Evolutionary conservation across 2,113 vertebrate species (phyloP), one percentile per base, ranked within the genome.

Genomic region (Hystrix brachyura): DNA sequence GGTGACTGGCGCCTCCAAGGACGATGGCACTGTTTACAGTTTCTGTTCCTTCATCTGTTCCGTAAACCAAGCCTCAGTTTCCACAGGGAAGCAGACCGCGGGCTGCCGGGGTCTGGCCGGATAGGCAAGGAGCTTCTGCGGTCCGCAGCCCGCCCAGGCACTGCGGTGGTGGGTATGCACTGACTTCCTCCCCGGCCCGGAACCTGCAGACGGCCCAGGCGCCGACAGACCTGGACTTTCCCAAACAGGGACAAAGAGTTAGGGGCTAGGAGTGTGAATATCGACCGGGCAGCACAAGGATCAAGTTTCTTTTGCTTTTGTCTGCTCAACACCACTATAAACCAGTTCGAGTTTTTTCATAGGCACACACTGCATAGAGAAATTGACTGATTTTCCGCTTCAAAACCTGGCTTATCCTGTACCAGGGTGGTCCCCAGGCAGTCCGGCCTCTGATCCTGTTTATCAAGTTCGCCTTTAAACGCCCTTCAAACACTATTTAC

Each of bases 401-500:
- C 34, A 64, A 59, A 96, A 17, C 21, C 32, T n/a, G 55, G 65
- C 53, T 87, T 64, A 8, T 55, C 80, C 69, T 76, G 69, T 21
- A 5, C 21, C n/a, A 2, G 84, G 97, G 96, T 95, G 94, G 95
- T 96, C 96, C 82, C 71, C 19, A 0, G 4, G 43, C 87, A 18
- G 51, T 18, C 78, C 38, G 5, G 59, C 19, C 72, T 82, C 83
- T 46, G 67, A 62, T 67, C 71, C 38, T 46, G 90, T 86, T 90
- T 48, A 74, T 85, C 48, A 29, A 17, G 80, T 53, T 86, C 67
- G 80, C 80, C 65, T 92, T 80, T 59, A 90, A 83, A 55, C 17
- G 34, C 43, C 79, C 89, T 95, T 71, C 65, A 82, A 84, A 92
- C 81, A 23, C 83, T 94, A 84, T 97, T 97, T 92, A 94, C 38